Base-by-base conservation (phyloP, 2,888 invertebrate genomes). In the Cantharis nigra region DNA sequence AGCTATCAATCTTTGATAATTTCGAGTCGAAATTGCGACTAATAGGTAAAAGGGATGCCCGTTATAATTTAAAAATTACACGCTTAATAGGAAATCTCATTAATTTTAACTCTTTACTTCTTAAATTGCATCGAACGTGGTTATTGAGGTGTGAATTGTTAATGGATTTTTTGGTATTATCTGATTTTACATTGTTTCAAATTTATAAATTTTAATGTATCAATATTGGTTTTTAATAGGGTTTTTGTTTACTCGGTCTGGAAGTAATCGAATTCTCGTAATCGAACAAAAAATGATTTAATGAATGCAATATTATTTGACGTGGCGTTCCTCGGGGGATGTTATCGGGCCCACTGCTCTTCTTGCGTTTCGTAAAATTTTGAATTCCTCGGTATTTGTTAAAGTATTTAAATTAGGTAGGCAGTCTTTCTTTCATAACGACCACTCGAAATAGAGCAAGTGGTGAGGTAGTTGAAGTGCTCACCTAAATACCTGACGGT, bases 1-100 rank as follows among this genome's bases (percentile, higher is more conserved):
- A 82, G 85, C 84, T 83, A 86, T 85, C 85, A 83, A 82, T 84
- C 82, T 83, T 84, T 85, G 83, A 86, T 85, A 86, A 85, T 86
- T 86, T 82, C 83, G 81, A 76, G 70, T 81, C 78, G 82, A 85
- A 84, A 81, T 83, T 82, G 83, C 83, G 84, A 85, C 83, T 85
- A 85, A 86, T 74, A 85, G 85, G 65, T 67, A 67, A 23, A 49
- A 26, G 65, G 30, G 28, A 71, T 71, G 18, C 63, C 20, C 74
- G 71, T 74, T 67, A 67, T 87, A 86, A 86, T 87, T 86, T 86
- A 86, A 86, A 82, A 86, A 85, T 84, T 84, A 84, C 84, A 84
- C 84, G 82, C 83, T 78, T 85, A 84, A 86, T 86, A 84, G 85
- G 84, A 85, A 85, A 85, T 81, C 82, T 84, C 85, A 86, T 87